Conservation (phyloP, 2,113 vertebrate genomes). For the Petroica traversi region DNA sequence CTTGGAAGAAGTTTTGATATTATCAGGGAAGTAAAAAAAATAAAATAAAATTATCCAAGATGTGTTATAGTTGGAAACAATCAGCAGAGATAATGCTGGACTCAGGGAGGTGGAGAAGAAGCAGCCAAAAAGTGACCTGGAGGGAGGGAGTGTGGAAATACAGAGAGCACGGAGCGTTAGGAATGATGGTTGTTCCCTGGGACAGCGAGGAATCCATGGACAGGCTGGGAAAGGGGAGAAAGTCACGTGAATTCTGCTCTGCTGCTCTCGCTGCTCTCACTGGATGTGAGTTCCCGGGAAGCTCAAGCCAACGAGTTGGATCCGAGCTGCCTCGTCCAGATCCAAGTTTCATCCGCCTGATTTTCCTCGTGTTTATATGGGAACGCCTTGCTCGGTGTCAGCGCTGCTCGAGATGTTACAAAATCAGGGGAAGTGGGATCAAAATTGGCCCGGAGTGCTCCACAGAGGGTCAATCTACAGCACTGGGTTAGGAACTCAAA, state of each 20-base stretch:
- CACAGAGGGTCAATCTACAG: not conserved
- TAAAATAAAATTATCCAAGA: not conserved
- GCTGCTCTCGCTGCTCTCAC: not conserved
- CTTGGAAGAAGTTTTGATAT: slow-evolving; percentile 40
- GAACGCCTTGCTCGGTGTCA: not conserved
- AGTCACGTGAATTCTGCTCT: not conserved
- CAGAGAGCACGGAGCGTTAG: not conserved
- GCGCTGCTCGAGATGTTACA: not conserved
- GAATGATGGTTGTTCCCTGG: not conserved
- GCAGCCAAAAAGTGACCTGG: slow-evolving; percentile 41
- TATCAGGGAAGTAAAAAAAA: not conserved
- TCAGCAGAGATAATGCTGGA: slow-evolving; percentile 6
- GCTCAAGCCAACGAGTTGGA: slow-evolving; percentile 32
- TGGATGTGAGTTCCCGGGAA: not conserved
- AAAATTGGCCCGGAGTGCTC: not conserved
- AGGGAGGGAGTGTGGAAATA: not conserved
- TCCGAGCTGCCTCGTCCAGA: not conserved
- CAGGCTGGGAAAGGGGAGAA: not conserved
- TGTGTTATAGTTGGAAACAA: slow-evolving; percentile 51
- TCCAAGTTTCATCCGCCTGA: slow-evolving; percentile 46
- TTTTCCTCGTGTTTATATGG: not conserved
- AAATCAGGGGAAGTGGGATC: not conserved
- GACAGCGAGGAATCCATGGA: not conserved
- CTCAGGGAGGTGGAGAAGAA: not conserved
- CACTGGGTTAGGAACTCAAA: accelerated